Conservation (phyloP, 1,140 invertebrate species). For the Meteorus sp. region DNA sequence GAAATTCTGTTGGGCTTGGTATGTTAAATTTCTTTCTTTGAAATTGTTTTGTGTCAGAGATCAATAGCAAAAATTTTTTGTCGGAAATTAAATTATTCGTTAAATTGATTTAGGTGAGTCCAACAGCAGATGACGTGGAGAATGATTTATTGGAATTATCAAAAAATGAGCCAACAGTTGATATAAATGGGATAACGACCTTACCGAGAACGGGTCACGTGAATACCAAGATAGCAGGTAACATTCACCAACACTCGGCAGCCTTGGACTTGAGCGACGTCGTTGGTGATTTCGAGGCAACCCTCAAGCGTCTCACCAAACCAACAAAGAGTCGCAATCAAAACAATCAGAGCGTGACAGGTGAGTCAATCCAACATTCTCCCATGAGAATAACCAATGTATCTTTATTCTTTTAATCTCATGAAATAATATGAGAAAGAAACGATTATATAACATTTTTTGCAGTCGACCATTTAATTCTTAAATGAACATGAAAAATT, state of each 20-base stretch:
- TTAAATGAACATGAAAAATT: no score
- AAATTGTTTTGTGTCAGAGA: background rate
- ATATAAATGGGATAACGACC: slow-evolving; percentile 32
- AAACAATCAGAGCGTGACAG: slow-evolving; percentile 29
- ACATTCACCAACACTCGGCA: slow-evolving; percentile 28
- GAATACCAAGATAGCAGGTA: slow-evolving; percentile 11
- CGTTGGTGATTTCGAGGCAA: slow-evolving; percentile 75
- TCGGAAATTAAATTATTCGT: background rate
- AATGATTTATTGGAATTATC: slow-evolving; percentile 44
- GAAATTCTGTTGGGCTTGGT: slow-evolving; percentile 75
- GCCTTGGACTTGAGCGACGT: slow-evolving; percentile 64
- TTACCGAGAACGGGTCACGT: slow-evolving; percentile 33
- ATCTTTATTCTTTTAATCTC: no score
- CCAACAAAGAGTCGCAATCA: slow-evolving; percentile 34
- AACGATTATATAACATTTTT: no score
- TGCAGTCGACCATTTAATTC: no score
- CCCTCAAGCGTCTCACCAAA: slow-evolving; percentile 61
- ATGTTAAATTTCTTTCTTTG: slow-evolving; percentile 25
- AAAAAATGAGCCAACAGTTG: slow-evolving; percentile 36
- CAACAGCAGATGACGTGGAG: slow-evolving; percentile 39
- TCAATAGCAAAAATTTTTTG: background rate
- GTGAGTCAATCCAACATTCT: slow-evolving; percentile 33
- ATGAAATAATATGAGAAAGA: no score
- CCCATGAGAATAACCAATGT: no score
- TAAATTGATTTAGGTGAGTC: slow-evolving; percentile 39